phyloP scores from a whole-genome alignment of 2,888 invertebrate genomes.

The Eucriotettix oculatus region DNA sequence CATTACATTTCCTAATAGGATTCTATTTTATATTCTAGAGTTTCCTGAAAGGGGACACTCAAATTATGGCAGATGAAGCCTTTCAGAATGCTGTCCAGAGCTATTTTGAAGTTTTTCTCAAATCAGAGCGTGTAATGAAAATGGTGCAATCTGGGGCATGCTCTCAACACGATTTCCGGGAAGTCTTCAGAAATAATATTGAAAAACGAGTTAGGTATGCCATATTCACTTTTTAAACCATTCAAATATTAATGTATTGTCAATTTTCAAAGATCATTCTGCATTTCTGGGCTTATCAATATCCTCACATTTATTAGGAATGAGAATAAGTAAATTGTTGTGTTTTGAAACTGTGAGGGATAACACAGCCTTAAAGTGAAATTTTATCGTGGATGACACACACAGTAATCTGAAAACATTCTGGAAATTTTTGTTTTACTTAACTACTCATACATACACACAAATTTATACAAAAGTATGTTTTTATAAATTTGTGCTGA shows the following conservation, averaged over 20 bases:
- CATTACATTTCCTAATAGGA: background rate
- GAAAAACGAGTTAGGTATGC: conserved; percentile 84
- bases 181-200: conserved; percentile 95
- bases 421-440: too few relatives aligned
- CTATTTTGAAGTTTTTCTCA: conserved; percentile 88
- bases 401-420: too few relatives aligned
- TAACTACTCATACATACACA: too few relatives aligned
- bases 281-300: too few relatives aligned
- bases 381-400: too few relatives aligned
- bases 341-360: too few relatives aligned
- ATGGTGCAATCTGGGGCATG: conserved; percentile 98
- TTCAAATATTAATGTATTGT: too few relatives aligned
- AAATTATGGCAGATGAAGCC: conserved; percentile 93
- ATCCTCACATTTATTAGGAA: background rate
- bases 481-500: too few relatives aligned
- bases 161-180: conserved; percentile 95
- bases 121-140: conserved; percentile 87
- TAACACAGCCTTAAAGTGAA: conserved; percentile 1
- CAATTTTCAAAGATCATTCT: too few relatives aligned
- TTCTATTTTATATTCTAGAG: conserved; percentile 34
- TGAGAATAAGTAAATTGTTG: background rate
- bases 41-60: conserved; percentile 96
- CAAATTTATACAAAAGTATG: too few relatives aligned
- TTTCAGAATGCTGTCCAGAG: conserved; percentile 98
- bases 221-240: background rate